Percentiles rank a stretch among this genome's conserved stretches.
Conservation (phyloP, 2,888 invertebrate genomes). For the Cataglyphis livida region DNA sequence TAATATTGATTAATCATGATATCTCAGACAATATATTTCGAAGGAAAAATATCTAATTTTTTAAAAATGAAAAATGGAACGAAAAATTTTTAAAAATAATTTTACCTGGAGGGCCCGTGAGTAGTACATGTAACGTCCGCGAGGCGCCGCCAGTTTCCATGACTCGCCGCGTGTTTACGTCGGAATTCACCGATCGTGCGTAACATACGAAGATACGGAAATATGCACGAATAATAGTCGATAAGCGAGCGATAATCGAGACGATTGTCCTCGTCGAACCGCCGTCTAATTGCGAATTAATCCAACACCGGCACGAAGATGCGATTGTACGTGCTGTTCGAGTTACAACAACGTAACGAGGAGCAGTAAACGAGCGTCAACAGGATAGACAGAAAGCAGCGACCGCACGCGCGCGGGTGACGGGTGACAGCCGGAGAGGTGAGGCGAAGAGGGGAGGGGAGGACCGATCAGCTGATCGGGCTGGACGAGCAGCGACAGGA, state of each 20-base stretch:
- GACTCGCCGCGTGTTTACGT: slow-evolving; percentile 43
- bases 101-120: slow-evolving; percentile 77
- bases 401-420: background rate
- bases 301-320: background rate
- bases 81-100: too few relatives aligned
- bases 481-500: slow-evolving; percentile 52
- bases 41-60: background rate
- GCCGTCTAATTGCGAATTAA: too few relatives aligned
- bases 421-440: background rate
- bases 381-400: background rate
- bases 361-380: background rate
- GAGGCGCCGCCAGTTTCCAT: slow-evolving; percentile 73
- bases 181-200: background rate
- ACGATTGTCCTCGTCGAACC: too few relatives aligned
- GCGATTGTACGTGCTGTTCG: background rate
- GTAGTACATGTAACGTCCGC: slow-evolving; percentile 73
- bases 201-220: background rate
- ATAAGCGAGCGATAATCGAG: background rate
- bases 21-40: background rate
- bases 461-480: slow-evolving; percentile 77
- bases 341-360: background rate
- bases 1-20: slow-evolving; percentile 14
- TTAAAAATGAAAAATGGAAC: background rate
- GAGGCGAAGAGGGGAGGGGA: background rate
- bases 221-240: background rate